Base-by-base conservation (phyloP, 2,113 vertebrate species). In the Sardina pilchardus region DNA sequence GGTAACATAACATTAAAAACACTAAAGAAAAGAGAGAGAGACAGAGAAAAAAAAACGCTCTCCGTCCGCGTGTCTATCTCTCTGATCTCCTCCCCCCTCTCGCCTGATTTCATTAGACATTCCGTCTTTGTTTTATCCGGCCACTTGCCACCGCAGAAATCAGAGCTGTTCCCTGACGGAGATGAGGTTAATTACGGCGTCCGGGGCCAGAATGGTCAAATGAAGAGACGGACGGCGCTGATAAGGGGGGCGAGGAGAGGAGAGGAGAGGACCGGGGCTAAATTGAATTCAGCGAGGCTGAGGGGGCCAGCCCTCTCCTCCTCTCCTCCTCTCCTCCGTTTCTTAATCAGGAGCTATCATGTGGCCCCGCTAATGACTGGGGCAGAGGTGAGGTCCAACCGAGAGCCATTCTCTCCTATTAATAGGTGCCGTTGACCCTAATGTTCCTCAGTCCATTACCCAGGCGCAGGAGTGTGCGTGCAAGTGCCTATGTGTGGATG, bases 371-470 rank as follows among this genome's bases (percentile, higher is more conserved):
- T 92, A 93, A 93, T 90, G 87, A 88, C 82, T 53, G 82, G 85
- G 88, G 89, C 81, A 85, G 90, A 91, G 92, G 90, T 88, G 86
- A 90, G 89, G 89, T 90, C 88, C 84, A 86, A 91, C 88, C 92
- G 91, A 92, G 92, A 91, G 91, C 91, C 88, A 93, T 94, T 92
- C 93, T 90, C 86, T 91, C 67, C 87, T 85, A 90, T 86, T 90
- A 90, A 92, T 94, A 90, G 93, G 93, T 88, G 89, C 87, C 83
- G 91, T 89, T 92, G 92, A 91, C 91, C 92, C 39, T 94, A 90
- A 94, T 94, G 92, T 87, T 91, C 88, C 90, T 88, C 90, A 92
- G 92, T 93, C 90, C 90, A 94, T 94, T 93, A 94, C 88, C 92
- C 91, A 90, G 89, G 86, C 90, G 45, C 56, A 83, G 81, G 59